Evolutionary conservation across 2,888 invertebrate species (phyloP), one percentile per base, ranked within the genome.

Genomic region (Callyntrura sp.): DNA sequence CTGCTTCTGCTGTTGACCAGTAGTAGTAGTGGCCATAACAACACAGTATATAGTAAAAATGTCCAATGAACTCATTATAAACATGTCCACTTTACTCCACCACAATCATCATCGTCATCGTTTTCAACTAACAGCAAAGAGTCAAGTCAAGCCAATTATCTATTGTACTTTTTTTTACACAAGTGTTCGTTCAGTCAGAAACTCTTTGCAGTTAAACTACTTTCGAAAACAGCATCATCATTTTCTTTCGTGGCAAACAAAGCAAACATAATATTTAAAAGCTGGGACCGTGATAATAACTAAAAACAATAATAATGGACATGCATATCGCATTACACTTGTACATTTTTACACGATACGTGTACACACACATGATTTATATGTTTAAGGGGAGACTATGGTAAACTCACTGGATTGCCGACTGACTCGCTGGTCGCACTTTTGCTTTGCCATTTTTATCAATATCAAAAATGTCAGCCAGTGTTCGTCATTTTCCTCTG

Each of bases 61-160:
- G 84, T 70, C 84, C 73, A 55, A 55, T 84, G 84, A 84, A 84
- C 84, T 28, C 62, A 60, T 57, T 83, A 83, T 83, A 83, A 65
- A 23, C 65, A 83, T 60, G 23, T 43, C 45, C 70, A 70, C 70
- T 70, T 23, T 28, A 4, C 55, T 55, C 55, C n/a, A n/a, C n/a
- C n/a, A n/a, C n/a, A n/a, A n/a, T n/a, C n/a, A n/a, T 17, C 20
- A 6, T 57, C 57, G 20, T 65, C 65, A 25, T 5, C 14, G n/a
- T n/a, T n/a, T n/a, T n/a, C n/a, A n/a, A n/a, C n/a, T n/a, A n/a
- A n/a, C n/a, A n/a, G n/a, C n/a, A n/a, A n/a, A n/a, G 35, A 68
- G 35, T n/a, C 68, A 62, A 62, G 11, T 62, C 35, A 68, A 35
- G 68, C 68, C 35, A 68, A 68, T 68, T 68, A 68, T 68, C 68